A percentile compares a stretch with the other conserved stretches of the same genome.
Conservation (phyloP, 2,113 vertebrate genomes). For the Microcebus murinus region DNA sequence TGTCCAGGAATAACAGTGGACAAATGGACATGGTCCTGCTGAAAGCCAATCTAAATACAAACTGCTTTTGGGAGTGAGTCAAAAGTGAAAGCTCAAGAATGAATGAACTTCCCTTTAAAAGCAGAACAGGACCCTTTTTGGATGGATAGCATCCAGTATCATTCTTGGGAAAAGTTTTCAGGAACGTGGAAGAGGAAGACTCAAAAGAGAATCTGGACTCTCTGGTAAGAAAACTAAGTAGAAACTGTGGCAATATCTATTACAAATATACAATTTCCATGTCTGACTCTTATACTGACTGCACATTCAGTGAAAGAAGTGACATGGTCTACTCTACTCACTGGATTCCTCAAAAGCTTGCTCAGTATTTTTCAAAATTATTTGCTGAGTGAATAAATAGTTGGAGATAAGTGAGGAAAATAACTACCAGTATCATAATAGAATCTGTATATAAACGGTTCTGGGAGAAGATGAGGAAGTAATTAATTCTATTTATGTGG, state of each 20-base stretch:
- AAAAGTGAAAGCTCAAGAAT: not conserved
- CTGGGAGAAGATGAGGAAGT: not conserved
- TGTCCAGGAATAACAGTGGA: not conserved
- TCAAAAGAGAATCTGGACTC: not conserved
- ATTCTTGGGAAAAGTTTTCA: not conserved
- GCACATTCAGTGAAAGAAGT: not conserved
- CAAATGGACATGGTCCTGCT: not conserved
- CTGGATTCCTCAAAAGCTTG: not conserved
- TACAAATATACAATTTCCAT: not conserved
- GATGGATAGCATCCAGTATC: not conserved
- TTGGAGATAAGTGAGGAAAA: not conserved
- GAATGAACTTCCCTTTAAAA: not conserved
- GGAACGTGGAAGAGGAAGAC: not conserved
- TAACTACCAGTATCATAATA: not conserved
- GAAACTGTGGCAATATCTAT: not conserved
- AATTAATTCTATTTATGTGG: not conserved
- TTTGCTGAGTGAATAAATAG: not conserved
- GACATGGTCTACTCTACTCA: not conserved
- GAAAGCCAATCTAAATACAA: not conserved
- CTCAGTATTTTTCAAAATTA: not conserved
- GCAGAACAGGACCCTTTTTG: not conserved
- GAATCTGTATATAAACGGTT: not conserved
- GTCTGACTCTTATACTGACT: not conserved
- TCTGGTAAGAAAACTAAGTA: not conserved
- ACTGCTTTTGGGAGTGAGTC: not conserved